Evolutionary conservation across 2,888 invertebrate genomes (phyloP).

Genomic region (Anorthoa munda): DNA sequence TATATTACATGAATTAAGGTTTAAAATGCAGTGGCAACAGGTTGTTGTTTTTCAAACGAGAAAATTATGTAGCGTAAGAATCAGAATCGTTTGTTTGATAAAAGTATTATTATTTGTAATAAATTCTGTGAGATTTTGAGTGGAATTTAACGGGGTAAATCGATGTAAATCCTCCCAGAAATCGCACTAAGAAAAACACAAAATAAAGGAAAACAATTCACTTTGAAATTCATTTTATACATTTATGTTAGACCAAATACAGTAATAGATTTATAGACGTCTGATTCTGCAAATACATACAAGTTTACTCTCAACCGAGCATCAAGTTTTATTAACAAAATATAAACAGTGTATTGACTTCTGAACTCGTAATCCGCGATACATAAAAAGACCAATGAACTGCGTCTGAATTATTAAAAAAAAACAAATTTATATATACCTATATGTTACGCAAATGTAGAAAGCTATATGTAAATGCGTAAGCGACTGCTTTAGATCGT

Average conservation of each 20-base stretch:
- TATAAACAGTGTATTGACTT: constrained; percentile 68
- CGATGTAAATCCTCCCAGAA: not conserved
- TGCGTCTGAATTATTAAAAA: constrained; percentile 55
- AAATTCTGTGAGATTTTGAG: constrained; percentile 50
- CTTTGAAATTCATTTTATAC: not conserved
- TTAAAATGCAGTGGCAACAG: constrained; percentile 26
- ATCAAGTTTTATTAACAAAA: constrained; percentile 56
- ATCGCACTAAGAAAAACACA: not conserved
- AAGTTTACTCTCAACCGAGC: constrained; percentile 22
- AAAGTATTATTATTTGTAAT: constrained; percentile 67
- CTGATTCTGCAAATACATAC: constrained; percentile 21
- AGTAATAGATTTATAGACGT: constrained; percentile 28
- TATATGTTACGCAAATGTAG: constrained; percentile 61
- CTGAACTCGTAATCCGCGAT: constrained; percentile 59
- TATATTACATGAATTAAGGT: constrained; percentile 2
- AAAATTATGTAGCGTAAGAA: constrained; percentile 70
- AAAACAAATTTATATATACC: constrained; percentile 27
- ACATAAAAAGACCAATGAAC: constrained; percentile 69
- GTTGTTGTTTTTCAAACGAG: constrained; percentile 61
- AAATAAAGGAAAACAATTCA: not conserved
- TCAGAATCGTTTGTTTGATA: constrained; percentile 67
- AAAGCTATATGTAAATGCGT: constrained; percentile 58
- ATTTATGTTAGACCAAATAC: constrained; percentile 17
- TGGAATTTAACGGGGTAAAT: not conserved
- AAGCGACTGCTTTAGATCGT: constrained; percentile 23